A percentile compares a stretch with the other conserved stretches of the same genome.
Evolutionary conservation across 2,113 vertebrate genomes (phyloP).

Genomic region (Platichthys stellatus): DNA sequence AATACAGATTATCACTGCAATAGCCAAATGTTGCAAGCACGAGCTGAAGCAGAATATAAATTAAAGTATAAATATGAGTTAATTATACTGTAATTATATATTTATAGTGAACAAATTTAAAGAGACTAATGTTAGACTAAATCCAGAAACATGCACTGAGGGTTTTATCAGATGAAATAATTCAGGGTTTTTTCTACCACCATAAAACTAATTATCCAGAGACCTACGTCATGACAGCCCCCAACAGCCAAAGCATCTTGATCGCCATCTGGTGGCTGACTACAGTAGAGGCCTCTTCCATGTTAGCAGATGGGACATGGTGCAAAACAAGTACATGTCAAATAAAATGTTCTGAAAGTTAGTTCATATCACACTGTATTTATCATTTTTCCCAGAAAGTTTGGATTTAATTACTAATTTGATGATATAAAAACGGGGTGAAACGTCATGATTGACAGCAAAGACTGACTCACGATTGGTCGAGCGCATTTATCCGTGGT

Average conservation of each 20-base stretch:
- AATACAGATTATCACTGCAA: neutral
- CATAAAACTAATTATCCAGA: neutral
- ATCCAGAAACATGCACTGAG: neutral
- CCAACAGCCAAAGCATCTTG: neutral
- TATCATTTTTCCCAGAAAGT: no score
- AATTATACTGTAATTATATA: conserved; percentile 8
- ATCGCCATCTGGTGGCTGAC: neutral
- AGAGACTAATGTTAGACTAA: neutral
- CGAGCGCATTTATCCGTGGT: no score
- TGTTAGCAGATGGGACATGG: neutral
- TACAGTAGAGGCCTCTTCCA: neutral
- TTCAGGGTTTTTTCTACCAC: neutral
- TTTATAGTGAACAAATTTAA: conserved; percentile 9
- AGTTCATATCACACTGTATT: no score
- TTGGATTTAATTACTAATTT: no score
- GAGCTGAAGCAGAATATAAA: neutral
- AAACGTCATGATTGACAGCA: no score
- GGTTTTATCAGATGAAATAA: neutral
- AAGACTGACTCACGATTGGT: no score
- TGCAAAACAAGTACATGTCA: no score
- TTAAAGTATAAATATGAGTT: neutral
- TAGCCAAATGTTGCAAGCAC: neutral
- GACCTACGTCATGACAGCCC: neutral
- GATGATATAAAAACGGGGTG: no score
- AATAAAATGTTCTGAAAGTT: no score